phyloP scores from a whole-genome alignment of 2,888 invertebrate species.

The Candidula unifasciata region DNA sequence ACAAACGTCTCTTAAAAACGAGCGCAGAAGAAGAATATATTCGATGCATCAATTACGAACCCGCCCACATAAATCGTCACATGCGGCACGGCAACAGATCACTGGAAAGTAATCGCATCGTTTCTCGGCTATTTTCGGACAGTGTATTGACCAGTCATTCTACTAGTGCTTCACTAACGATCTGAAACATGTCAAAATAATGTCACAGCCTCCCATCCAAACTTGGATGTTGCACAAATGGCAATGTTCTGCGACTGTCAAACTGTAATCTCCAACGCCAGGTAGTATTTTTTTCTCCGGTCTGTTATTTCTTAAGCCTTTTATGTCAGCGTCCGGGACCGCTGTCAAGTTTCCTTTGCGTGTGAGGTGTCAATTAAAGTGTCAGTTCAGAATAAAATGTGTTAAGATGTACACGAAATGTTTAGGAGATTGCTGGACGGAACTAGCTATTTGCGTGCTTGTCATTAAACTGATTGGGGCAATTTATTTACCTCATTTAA shows the following conservation, averaged over 20 bases:
- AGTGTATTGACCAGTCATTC: slow-evolving; percentile 11
- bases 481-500: not conserved
- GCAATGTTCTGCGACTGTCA: too few species aligned
- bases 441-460: not conserved
- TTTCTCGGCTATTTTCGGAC: not conserved
- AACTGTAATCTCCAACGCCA: too few species aligned
- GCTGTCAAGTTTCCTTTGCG: not conserved
- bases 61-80: too few species aligned
- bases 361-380: not conserved
- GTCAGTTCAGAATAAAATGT: not conserved
- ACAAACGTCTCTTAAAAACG: too few species aligned
- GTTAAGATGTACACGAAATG: not conserved
- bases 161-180: not conserved
- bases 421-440: not conserved
- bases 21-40: too few species aligned
- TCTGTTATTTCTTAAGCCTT: not conserved
- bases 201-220: too few species aligned
- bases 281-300: too few species aligned
- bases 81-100: too few species aligned
- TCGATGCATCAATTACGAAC: too few species aligned
- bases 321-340: not conserved
- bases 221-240: too few species aligned
- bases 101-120: too few species aligned
- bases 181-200: too few species aligned
- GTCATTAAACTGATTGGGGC: not conserved